Conservation (phyloP, 2,113 vertebrate species). For the Microcebus griseorufus region DNA sequence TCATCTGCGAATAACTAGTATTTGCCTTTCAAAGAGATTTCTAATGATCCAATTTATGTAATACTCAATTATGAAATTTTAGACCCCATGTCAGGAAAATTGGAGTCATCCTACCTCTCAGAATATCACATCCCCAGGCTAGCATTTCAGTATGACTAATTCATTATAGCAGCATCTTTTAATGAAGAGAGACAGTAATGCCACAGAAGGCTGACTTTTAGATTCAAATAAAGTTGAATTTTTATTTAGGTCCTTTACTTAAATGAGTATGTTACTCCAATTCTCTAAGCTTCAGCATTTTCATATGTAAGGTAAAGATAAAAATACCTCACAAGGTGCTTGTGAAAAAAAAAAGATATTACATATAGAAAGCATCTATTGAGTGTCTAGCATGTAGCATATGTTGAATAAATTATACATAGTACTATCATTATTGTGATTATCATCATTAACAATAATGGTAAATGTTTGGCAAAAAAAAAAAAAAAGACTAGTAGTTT, state of each 20-base stretch:
- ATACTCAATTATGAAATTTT: constrained; percentile 32
- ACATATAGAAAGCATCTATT: neutral
- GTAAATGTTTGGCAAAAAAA: neutral
- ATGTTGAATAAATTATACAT: neutral
- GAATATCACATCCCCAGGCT: neutral
- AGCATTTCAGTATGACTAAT: neutral
- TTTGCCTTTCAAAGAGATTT: neutral
- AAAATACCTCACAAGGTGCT: neutral
- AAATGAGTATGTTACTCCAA: neutral
- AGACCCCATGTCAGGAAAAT: neutral
- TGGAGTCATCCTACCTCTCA: neutral
- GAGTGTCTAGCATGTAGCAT: neutral
- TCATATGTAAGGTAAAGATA: neutral
- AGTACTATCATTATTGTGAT: neutral
- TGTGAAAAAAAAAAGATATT: neutral
- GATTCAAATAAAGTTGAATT: neutral
- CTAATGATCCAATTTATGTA: constrained; percentile 2
- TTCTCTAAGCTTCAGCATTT: neutral
- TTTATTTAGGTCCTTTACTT: neutral
- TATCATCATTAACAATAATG: neutral
- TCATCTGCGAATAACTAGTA: neutral
- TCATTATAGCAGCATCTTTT: neutral
- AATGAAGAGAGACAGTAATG: neutral
- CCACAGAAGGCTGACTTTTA: neutral
- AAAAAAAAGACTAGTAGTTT: neutral